Conservation (phyloP, 2,888 invertebrate species). For the Drosophila multiciliata region DNA sequence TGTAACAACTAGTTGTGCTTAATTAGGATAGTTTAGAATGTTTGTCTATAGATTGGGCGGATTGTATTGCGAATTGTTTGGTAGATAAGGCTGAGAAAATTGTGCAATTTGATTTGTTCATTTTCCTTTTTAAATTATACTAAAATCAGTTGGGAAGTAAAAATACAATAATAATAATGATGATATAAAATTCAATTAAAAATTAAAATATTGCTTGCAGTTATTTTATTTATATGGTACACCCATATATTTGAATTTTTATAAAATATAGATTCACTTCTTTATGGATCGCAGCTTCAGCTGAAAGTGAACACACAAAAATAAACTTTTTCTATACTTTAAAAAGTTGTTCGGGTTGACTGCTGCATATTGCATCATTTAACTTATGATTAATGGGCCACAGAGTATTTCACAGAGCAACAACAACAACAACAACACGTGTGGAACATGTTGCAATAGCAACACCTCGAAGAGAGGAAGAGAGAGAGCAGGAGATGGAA, state of each 20-base stretch:
- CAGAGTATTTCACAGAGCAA: conserved; percentile 3
- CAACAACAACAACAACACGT: conserved; percentile 25
- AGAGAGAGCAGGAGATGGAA: conserved; percentile 8
- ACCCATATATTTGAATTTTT: not conserved
- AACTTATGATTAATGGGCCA: not conserved
- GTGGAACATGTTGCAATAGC: conserved; percentile 17
- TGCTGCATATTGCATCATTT: not conserved
- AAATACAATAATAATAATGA: no score
- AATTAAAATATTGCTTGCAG: not conserved
- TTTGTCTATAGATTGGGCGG: no score
- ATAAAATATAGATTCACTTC: not conserved
- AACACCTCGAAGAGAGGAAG: conserved; percentile 35
- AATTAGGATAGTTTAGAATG: not conserved
- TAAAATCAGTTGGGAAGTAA: no score
- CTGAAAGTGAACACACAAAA: not conserved
- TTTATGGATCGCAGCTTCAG: not conserved
- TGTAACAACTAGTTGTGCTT: not conserved
- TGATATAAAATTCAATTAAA: not conserved
- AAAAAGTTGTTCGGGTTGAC: not conserved
- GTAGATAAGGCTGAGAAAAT: not conserved
- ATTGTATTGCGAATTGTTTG: not conserved
- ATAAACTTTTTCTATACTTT: not conserved
- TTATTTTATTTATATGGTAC: not conserved
- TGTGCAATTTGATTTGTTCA: not conserved
- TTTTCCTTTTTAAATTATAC: no score